Conservation (phyloP, 2,113 vertebrate genomes). For the Bufo gargarizans region DNA sequence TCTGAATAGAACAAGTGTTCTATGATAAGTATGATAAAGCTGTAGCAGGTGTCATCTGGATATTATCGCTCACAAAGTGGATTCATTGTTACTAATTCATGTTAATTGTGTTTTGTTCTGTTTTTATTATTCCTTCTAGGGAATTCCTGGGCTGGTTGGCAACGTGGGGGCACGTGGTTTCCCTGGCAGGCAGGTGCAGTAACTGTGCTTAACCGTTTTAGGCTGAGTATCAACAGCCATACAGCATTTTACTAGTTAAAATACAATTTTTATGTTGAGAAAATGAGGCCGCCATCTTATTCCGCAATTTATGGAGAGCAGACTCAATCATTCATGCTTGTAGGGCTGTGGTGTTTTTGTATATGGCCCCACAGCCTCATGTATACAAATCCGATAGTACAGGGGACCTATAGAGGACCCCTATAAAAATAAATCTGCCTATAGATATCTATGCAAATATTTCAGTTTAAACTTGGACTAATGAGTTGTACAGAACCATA, state of each 20-base stretch:
- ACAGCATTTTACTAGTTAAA: background rate
- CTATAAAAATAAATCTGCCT: too few relatives aligned
- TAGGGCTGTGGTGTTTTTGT: too few relatives aligned
- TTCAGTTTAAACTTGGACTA: too few relatives aligned
- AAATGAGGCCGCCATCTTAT: background rate
- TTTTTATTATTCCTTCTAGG: constrained; percentile 71
- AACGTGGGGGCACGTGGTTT: constrained; percentile 86
- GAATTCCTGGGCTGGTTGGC: constrained; percentile 84
- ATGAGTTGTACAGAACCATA: too few relatives aligned
- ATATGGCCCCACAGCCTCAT: too few relatives aligned
- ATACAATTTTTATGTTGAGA: too few relatives aligned
- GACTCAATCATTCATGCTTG: background rate
- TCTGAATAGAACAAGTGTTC: background rate
- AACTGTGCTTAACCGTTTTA: constrained; percentile 70
- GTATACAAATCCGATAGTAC: too few relatives aligned
- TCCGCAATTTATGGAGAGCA: background rate
- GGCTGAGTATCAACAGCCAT: constrained; percentile 7
- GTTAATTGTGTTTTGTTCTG: background rate
- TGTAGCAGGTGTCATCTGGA: background rate
- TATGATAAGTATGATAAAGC: too few relatives aligned
- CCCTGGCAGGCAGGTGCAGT: constrained; percentile 99
- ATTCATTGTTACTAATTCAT: background rate
- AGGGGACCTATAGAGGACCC: too few relatives aligned
- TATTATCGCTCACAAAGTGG: background rate
- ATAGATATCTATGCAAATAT: too few relatives aligned